Base-by-base conservation (phyloP, 2,888 invertebrate genomes). In the Argyresthia goedartella region DNA sequence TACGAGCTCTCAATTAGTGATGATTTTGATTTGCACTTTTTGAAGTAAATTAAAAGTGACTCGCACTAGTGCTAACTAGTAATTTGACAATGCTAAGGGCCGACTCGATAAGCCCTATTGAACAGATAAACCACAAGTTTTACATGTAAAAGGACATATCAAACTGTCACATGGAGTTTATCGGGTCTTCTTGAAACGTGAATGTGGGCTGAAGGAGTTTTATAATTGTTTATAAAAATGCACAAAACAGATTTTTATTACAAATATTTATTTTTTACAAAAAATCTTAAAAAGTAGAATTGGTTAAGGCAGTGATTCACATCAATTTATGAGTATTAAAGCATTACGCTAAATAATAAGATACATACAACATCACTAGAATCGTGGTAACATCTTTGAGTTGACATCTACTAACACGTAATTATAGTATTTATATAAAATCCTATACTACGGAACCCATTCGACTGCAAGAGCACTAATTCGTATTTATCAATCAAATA, bases 291-390 rank as follows among this genome's bases (percentile, higher is more conserved):
- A 59, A 62, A 13, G 54, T 74, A 75, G 56, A 69, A 79, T 81
- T 79, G 79, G 76, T 79, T 71, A 71, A 71, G 85, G 85, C 84
- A 85, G 84, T 85, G 84, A 71, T 71, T 60, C 61, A 62, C 67
- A 64, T 73, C 41, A 16, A 13, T 67, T 67, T 69, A 72, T 84
- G 84, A 85, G 85, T 85, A 85, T 85, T 82, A 44, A 49, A 52
- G 10, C 62, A 63, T 60, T 66, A 52, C 52, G 51, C 52, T 53
- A 53, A 54, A 61, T 64, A 63, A 64, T 57, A 68, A 64, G 59
- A 65, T 64, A 69, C 53, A 63, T 59, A 60, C 52, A 55, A 61
- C 61, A 69, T 68, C 66, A 70, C 71, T 70, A 69, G 64, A 65
- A 62, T 65, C 62, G 56, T 56, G 71, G 71, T 72, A 71, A 70